These are phyloP conservation scores for Arge pagana DNA, from an alignment of 2,888 invertebrate species.

Conservation along the genomic window DNA sequence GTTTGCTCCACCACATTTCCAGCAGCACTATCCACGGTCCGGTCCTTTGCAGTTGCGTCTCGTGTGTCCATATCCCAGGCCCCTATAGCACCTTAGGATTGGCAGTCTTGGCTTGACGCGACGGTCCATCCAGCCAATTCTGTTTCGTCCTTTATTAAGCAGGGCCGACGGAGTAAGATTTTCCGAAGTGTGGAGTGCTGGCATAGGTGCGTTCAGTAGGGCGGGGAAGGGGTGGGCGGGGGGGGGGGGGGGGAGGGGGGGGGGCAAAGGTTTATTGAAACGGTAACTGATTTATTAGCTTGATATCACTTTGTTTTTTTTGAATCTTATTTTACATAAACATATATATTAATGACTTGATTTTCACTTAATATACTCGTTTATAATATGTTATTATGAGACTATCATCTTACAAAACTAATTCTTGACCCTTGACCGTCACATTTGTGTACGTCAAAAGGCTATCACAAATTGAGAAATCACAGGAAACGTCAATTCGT, in stretches of 20 bases:
- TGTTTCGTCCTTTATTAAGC: no score
- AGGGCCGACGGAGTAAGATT: constrained; percentile 3
- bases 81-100: no score
- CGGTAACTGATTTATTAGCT: background rate
- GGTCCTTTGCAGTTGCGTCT: no score
- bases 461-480: constrained; percentile 3
- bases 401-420: constrained; percentile 3
- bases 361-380: background rate
- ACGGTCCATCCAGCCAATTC: no score
- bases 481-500: constrained; percentile 3
- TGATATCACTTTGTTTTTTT: constrained; percentile 6
- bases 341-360: background rate
- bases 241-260: background rate
- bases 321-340: constrained; percentile 1
- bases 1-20: no score
- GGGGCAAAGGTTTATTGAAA: background rate
- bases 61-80: constrained; percentile 21
- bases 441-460: background rate
- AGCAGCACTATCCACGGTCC: no score
- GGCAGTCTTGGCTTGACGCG: no score
- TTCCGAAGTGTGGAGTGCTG: constrained; percentile 3
- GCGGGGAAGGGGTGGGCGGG: background rate
- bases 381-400: background rate
- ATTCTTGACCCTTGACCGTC: constrained; percentile 1
- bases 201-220: background rate